Evolutionary conservation across 2,797 vertebrate genomes (phyloP).

Genomic region (Staurois parvus): DNA sequence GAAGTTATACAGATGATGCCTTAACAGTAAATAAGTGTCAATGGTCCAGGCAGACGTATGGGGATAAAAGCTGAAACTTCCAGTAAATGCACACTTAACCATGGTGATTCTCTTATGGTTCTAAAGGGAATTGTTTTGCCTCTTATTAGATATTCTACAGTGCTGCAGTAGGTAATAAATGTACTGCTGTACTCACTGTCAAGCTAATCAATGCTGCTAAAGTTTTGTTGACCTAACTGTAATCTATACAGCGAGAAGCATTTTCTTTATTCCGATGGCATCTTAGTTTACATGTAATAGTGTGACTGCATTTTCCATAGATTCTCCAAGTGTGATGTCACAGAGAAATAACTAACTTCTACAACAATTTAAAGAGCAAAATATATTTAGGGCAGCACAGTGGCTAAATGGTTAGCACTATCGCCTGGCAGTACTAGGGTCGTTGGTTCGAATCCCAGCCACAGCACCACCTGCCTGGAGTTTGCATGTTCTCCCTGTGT

Average conservation of each 20-base stretch:
- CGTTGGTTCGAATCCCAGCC: no score
- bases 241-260: slow-evolving; percentile 87
- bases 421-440: no score
- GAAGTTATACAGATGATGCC: no score
- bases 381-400: no score
- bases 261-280: slow-evolving; percentile 83
- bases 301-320: slow-evolving; percentile 46
- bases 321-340: background rate
- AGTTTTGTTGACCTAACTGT: slow-evolving; percentile 96
- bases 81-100: slow-evolving; percentile 85
- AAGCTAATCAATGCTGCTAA: slow-evolving; percentile 96
- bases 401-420: no score
- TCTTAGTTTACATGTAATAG: slow-evolving; percentile 78
- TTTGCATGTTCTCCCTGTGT: no score
- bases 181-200: slow-evolving; percentile 91
- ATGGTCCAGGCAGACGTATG: slow-evolving; percentile 77
- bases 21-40: slow-evolving; percentile 74
- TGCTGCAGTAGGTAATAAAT: slow-evolving; percentile 92
- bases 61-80: slow-evolving; percentile 84
- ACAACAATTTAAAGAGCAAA: no score
- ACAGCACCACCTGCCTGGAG: no score
- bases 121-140: slow-evolving; percentile 87
- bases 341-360: background rate
- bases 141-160: slow-evolving; percentile 94
- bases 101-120: slow-evolving; percentile 86